A percentile compares a stretch with the other conserved stretches of the same genome.
These are phyloP conservation scores for Fregetta grallaria DNA, from an alignment of 2,113 vertebrate species.

Conservation along the genomic window DNA sequence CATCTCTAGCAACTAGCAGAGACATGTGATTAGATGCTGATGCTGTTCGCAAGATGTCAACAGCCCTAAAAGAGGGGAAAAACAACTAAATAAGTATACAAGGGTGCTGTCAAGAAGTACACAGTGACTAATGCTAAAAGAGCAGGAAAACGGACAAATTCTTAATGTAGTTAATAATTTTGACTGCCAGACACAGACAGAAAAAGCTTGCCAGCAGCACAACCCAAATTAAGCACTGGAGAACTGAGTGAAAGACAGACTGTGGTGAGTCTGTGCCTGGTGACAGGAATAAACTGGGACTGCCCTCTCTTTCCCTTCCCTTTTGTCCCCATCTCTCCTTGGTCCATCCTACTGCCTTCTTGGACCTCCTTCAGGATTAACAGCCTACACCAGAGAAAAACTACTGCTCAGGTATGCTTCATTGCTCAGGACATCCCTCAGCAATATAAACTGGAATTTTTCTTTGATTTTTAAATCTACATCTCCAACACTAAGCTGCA, in stretches of 20 bases:
- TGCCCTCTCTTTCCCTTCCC: background rate
- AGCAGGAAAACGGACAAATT: background rate
- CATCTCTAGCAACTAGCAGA: constrained; percentile 81
- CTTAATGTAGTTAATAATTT: background rate
- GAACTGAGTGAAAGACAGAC: background rate
- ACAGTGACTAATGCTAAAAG: background rate
- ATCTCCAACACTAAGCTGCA: background rate
- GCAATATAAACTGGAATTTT: background rate
- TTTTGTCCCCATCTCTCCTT: background rate
- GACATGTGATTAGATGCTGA: constrained; percentile 87
- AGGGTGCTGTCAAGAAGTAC: background rate
- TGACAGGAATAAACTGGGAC: background rate
- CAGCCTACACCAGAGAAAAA: background rate
- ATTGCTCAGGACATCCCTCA: background rate
- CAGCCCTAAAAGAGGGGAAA: constrained; percentile 72
- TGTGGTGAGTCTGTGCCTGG: background rate
- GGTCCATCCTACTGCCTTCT: background rate
- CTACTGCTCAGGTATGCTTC: background rate
- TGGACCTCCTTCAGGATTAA: background rate
- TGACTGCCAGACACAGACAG: background rate
- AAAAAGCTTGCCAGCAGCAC: background rate
- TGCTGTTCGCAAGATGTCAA: constrained; percentile 83
- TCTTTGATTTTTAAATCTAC: background rate
- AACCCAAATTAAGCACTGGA: background rate
- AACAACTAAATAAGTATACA: background rate